A percentile compares a stretch with the other conserved stretches of the same genome.
These are phyloP conservation scores for Byasa hedistus DNA, from an alignment of 2,888 invertebrate species.

Conservation along the genomic window DNA sequence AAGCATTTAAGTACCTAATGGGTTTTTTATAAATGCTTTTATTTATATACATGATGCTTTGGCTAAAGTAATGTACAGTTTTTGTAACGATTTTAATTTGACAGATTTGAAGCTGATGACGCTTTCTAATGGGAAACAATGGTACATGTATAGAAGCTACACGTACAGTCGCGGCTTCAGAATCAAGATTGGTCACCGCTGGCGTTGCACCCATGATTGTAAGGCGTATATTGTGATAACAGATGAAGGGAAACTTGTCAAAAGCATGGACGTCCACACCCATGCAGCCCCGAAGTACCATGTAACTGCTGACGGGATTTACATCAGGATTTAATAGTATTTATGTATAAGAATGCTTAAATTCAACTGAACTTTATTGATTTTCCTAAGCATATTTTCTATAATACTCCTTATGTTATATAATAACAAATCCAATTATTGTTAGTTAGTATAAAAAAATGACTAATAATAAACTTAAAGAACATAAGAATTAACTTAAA, in stretches of 20 bases:
- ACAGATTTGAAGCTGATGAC: conserved; percentile 27
- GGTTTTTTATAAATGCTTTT: too few species aligned
- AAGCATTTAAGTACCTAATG: too few species aligned
- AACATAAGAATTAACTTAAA: too few species aligned
- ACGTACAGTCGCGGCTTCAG: conserved; percentile 37
- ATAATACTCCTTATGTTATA: too few species aligned
- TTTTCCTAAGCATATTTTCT: too few species aligned
- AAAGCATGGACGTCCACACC: conserved; percentile 32
- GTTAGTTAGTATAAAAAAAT: too few species aligned
- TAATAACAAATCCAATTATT: too few species aligned
- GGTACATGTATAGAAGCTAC: conserved; percentile 38
- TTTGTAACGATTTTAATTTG: conserved; percentile 6
- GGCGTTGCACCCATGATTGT: conserved; percentile 37
- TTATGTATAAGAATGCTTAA: background rate
- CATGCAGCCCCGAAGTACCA: conserved; percentile 33
- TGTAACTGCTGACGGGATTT: conserved; percentile 33
- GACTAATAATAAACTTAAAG: too few species aligned
- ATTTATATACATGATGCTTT: too few species aligned
- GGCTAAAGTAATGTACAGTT: background rate
- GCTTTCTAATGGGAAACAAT: conserved; percentile 38
- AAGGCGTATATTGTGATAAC: conserved; percentile 34
- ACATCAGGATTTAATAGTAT: conserved; percentile 33
- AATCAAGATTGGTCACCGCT: conserved; percentile 30
- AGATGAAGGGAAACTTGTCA: conserved; percentile 27
- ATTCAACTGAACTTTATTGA: background rate